phyloP scores from a whole-genome alignment of 2,797 vertebrate genomes.

The Siniperca obscura region DNA sequence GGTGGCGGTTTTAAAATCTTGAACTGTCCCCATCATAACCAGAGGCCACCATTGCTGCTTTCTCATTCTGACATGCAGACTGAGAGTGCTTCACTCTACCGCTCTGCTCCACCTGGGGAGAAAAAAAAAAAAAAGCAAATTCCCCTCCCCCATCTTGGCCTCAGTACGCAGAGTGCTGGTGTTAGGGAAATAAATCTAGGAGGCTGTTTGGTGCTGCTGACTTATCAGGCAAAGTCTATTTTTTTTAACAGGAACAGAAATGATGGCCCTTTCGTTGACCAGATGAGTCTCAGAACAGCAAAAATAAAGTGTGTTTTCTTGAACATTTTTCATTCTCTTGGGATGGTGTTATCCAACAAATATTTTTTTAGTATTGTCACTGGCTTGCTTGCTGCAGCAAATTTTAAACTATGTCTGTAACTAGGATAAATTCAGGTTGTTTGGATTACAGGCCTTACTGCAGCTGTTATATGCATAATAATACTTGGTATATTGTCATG shows the following conservation, averaged over 20 bases:
- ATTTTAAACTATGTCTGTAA: slow-evolving; percentile 44
- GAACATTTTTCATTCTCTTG: slow-evolving; percentile 44
- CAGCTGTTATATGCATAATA: slow-evolving; percentile 5
- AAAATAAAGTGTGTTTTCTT: slow-evolving; percentile 29
- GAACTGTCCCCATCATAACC: slow-evolving; percentile 22
- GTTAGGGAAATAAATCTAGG: slow-evolving; percentile 69
- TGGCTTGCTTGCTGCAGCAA: slow-evolving; percentile 30
- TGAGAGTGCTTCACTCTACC: slow-evolving; percentile 44
- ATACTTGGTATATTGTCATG: slow-evolving; percentile 15
- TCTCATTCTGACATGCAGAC: slow-evolving; percentile 49
- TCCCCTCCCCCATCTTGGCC: slow-evolving; percentile 50
- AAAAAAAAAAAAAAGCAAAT: slow-evolving; percentile 16
- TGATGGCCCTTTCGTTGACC: slow-evolving; percentile 45
- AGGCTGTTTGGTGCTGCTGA: slow-evolving; percentile 60
- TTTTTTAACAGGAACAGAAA: slow-evolving; percentile 54
- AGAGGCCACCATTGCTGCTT: slow-evolving; percentile 27
- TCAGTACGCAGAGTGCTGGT: slow-evolving; percentile 52
- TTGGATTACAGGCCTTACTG: slow-evolving; percentile 6
- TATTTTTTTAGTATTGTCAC: slow-evolving; percentile 30
- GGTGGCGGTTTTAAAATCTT: slow-evolving; percentile 28
- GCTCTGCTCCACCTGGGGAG: slow-evolving; percentile 47
- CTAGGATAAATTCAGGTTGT: slow-evolving; percentile 5
- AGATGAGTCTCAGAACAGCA: slow-evolving; percentile 36
- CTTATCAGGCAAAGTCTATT: slow-evolving; percentile 66
- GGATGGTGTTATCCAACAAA: slow-evolving; percentile 36